Evolutionary conservation across 2,797 vertebrate genomes (phyloP).

Genomic region (Intellagama lesueurii): DNA sequence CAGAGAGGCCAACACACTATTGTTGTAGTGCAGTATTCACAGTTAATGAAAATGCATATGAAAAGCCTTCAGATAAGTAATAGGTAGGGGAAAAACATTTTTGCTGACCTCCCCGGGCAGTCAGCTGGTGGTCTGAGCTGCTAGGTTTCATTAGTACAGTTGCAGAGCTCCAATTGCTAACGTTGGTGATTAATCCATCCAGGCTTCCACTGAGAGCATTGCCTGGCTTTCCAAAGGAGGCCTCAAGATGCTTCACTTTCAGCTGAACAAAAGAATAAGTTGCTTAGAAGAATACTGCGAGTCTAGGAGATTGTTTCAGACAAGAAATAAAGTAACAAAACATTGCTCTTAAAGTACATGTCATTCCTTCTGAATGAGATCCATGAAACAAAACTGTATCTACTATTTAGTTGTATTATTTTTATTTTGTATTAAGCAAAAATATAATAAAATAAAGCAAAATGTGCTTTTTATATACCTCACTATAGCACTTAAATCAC

Average conservation of each 20-base stretch:
- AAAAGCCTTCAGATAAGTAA: not conserved
- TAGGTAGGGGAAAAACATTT: slow-evolving; percentile 3
- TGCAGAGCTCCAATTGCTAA: slow-evolving; percentile 36
- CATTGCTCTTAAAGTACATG: not conserved
- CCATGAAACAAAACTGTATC: slow-evolving; percentile 6
- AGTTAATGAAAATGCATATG: not conserved
- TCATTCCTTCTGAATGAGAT: not conserved
- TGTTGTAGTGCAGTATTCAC: not conserved
- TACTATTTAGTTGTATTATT: not conserved
- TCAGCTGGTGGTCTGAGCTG: not conserved
- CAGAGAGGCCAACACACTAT: fast-evolving
- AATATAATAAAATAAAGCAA: too few species aligned
- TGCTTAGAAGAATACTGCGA: not conserved
- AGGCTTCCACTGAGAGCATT: not conserved
- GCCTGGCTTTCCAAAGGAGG: not conserved
- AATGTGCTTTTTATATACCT: too few species aligned
- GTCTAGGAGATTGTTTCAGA: not conserved
- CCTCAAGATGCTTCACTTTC: not conserved
- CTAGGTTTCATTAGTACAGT: slow-evolving; percentile 14
- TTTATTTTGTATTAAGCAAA: not conserved
- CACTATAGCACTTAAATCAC: too few species aligned
- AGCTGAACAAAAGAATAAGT: not conserved
- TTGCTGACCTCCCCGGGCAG: slow-evolving; percentile 28
- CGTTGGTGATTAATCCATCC: slow-evolving; percentile 27
- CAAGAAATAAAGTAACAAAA: slow-evolving; percentile 40